Conservation (phyloP, 2,888 invertebrate species). For the Gymnosoma rotundatum region DNA sequence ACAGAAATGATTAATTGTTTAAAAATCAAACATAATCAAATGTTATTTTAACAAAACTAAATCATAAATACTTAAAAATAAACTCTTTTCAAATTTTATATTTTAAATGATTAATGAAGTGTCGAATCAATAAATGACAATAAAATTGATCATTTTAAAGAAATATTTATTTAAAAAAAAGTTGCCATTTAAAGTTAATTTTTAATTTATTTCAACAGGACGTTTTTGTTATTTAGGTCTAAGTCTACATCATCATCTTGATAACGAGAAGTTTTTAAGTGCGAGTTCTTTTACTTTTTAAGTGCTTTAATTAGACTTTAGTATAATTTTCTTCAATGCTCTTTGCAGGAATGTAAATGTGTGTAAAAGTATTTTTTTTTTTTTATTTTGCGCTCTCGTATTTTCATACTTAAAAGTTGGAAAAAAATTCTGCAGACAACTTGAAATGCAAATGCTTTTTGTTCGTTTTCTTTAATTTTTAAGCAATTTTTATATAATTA, state of each 20-base stretch:
- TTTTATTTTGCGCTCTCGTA: not conserved
- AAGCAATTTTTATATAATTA: not conserved
- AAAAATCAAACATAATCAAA: constrained; percentile 24
- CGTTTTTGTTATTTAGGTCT: no score
- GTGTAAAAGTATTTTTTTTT: not conserved
- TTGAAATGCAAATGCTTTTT: constrained; percentile 35
- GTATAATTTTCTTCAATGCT: constrained; percentile 21
- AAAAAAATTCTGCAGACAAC: constrained; percentile 43
- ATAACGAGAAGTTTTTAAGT: constrained; percentile 30
- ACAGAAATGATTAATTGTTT: constrained; percentile 66
- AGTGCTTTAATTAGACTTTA: constrained; percentile 68
- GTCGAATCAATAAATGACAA: constrained; percentile 35
- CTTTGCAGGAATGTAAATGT: not conserved
- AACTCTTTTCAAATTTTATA: constrained; percentile 44
- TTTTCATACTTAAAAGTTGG: constrained; percentile 17
- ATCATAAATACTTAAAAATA: constrained; percentile 50
- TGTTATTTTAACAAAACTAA: constrained; percentile 6
- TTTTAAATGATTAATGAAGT: constrained; percentile 57
- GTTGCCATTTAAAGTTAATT: no score
- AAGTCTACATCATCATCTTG: not conserved
- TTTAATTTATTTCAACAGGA: no score
- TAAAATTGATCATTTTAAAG: no score
- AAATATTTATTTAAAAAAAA: no score
- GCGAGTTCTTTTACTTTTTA: constrained; percentile 47
- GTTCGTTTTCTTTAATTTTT: constrained; percentile 10